phyloP scores from a whole-genome alignment of 2,113 vertebrate genomes.

The Crotalus horridus region DNA sequence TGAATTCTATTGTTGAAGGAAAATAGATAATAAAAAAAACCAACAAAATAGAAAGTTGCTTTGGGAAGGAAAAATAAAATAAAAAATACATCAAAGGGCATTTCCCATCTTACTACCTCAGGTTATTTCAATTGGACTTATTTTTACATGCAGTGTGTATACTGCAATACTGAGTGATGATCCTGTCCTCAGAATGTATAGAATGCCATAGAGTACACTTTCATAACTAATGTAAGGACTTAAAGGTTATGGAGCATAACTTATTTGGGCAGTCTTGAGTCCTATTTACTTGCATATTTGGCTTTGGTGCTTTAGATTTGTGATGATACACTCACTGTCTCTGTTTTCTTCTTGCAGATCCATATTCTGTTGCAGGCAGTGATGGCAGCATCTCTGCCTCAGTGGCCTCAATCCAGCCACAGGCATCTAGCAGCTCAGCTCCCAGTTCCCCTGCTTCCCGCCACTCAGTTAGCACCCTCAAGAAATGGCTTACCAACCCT shows the following conservation, averaged over 20 bases:
- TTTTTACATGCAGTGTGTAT: not conserved
- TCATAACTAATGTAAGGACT: not conserved
- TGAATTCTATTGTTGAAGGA: not conserved
- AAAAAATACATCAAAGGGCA: not conserved
- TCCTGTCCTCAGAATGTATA: not conserved
- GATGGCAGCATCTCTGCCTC: slow-evolving; percentile 88
- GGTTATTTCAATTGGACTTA: not conserved
- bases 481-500: slow-evolving; percentile 84
- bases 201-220: not conserved
- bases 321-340: not conserved
- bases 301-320: not conserved
- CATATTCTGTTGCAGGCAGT: slow-evolving; percentile 85
- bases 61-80: not conserved
- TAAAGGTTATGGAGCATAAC: not conserved
- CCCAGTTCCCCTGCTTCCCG: slow-evolving; percentile 83
- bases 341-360: slow-evolving; percentile 67
- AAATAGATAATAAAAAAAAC: not conserved
- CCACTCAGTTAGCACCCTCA: slow-evolving; percentile 80
- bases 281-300: not conserved
- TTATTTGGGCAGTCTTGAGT: not conserved
- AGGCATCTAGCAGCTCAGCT: slow-evolving; percentile 80
- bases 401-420: slow-evolving; percentile 80
- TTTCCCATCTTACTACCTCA: not conserved
- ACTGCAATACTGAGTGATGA: not conserved
- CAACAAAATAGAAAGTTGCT: not conserved